Base-by-base conservation (phyloP, 2,888 invertebrate genomes). In the Ophioninae sp. region DNA sequence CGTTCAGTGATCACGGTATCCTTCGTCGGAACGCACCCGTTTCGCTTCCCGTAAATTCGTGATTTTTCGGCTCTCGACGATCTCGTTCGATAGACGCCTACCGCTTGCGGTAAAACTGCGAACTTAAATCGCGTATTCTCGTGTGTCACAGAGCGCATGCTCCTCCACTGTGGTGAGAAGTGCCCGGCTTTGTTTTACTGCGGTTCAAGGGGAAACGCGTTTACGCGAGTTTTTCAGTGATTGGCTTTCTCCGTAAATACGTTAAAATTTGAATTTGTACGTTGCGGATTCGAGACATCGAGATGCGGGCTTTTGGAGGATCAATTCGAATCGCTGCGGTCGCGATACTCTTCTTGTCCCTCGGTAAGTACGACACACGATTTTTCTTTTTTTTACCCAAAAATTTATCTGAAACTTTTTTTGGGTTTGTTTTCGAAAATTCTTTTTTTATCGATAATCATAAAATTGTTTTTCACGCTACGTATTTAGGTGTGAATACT, bases 261-360 rank as follows among this genome's bases (percentile, higher is more conserved):
- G 20, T 63, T 39, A n/a, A 64, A 30, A 63, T 61, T 56, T 76
- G 59, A 67, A 67, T 67, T 72, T 20, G 9, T 17, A 20, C 63
- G 63, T 23, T 17, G 51, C 51, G 17, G 10, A 17, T 51, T 13
- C 51, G 17, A 51, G 1, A 51, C 51, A 13, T 9, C 37, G 78
- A 69, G 73, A 84, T 84, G 83, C 81, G 77, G 51, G 74, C 59
- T 75, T 83, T 81, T 64, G 78, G 78, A 81, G 78, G 78, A 81
- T 78, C 74, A 69, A 56, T 81, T 72, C 74, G 83, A 69, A 84
- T 73, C 65, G 77, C 67, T 9, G 20, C 83, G 30, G 9, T 78
- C 61, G 80, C 72, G 74, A 69, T 83, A 59, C 41, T 84, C 17
- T 84, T 81, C 51, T 67, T 84, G 61, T 78, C 83, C 22, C 61